Evolutionary conservation across 2,797 vertebrate species (phyloP).

Genomic region (Coendou prehensilis): DNA sequence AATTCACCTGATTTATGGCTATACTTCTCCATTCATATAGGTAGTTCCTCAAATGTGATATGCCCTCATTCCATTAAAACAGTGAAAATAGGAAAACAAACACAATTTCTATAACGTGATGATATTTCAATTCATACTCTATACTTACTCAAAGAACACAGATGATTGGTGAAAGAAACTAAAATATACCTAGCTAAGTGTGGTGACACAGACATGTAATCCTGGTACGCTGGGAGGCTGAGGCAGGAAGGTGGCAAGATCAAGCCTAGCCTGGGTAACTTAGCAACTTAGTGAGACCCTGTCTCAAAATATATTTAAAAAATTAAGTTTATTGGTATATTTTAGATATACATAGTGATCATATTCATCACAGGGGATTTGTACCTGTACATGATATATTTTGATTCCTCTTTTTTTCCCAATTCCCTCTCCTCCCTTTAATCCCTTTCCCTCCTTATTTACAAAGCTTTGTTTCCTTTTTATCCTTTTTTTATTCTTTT

Average conservation of each 20-base stretch:
- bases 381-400: no score
- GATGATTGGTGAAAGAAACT: background rate
- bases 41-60: background rate
- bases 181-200: background rate
- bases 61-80: background rate
- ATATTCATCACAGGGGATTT: no score
- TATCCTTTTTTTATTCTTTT: background rate
- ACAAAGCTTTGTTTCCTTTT: background rate
- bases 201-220: background rate
- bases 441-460: background rate
- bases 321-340: background rate
- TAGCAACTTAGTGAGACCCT: background rate
- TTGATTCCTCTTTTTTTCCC: background rate
- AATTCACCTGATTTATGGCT: background rate
- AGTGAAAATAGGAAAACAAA: conserved; percentile 52
- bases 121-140: background rate
- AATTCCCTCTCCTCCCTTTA: background rate
- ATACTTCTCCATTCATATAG: background rate
- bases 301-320: background rate
- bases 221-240: background rate
- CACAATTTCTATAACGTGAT: background rate
- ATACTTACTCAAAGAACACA: background rate
- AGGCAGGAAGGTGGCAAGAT: background rate
- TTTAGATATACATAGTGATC: background rate
- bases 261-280: background rate